Conservation (phyloP, 1,140 invertebrate species). For the Oncopodura yosiiana region DNA sequence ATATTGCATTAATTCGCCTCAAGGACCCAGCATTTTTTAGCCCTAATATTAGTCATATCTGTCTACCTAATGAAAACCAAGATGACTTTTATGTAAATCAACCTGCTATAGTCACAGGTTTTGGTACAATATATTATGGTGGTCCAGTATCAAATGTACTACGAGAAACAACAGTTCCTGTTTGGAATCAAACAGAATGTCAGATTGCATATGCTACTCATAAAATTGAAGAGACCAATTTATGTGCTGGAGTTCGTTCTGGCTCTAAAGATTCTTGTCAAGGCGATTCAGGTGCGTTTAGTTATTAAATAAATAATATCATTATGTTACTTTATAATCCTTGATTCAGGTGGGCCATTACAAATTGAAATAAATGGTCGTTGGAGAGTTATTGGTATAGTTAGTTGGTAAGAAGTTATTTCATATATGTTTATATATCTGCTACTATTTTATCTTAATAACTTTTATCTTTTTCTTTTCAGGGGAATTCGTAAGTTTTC, state of each 20-base stretch:
- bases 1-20: conserved; percentile 68
- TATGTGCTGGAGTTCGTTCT: conserved; percentile 61
- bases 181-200: conserved; percentile 66
- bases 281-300: conserved; percentile 39
- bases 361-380: conserved; percentile 58
- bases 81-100: conserved; percentile 50
- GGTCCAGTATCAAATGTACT: conserved; percentile 58
- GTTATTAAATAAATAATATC: not conserved
- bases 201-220: conserved; percentile 50
- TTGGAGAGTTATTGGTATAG: conserved; percentile 69
- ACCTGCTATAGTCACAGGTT: conserved; percentile 61
- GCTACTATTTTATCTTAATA: not conserved
- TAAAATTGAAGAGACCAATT: conserved; percentile 49
- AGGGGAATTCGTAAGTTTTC: too few relatives aligned
- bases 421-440: not conserved
- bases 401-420: conserved; percentile 62
- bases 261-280: conserved; percentile 70
- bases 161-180: conserved; percentile 64
- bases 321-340: conserved; percentile 38
- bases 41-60: conserved; percentile 71
- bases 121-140: conserved; percentile 55
- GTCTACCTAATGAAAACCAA: conserved; percentile 55
- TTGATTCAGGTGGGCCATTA: conserved; percentile 74
- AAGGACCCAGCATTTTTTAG: conserved; percentile 57
- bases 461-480: not conserved